These are phyloP conservation scores for Listrodromus nycthemerus DNA, from an alignment of 2,888 invertebrate genomes.

Conservation along the genomic window DNA sequence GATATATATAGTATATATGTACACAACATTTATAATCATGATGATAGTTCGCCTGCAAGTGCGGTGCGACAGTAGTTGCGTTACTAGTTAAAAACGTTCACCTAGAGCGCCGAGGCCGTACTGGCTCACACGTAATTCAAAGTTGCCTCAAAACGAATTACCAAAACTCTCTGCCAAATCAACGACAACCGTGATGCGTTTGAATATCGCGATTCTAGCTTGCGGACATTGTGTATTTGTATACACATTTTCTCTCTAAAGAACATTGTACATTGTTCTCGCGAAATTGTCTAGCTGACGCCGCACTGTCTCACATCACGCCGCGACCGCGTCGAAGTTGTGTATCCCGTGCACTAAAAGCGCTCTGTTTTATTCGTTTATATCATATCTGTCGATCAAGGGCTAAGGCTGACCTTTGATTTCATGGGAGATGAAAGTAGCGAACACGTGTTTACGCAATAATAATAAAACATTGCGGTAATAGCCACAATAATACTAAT, in stretches of 20 bases:
- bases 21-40: conserved; percentile 80
- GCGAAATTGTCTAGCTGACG: not conserved
- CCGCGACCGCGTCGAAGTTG: conserved; percentile 4
- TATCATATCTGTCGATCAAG: conserved; percentile 43
- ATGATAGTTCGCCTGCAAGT: conserved; percentile 73
- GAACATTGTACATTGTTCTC: conserved; percentile 19
- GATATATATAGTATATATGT: conserved; percentile 77
- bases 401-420: conserved; percentile 42
- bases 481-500: conserved; percentile 71
- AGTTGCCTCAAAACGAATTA: conserved; percentile 68
- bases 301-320: not conserved
- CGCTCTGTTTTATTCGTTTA: conserved; percentile 46
- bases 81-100: conserved; percentile 57
- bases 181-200: conserved; percentile 72
- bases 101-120: conserved; percentile 55
- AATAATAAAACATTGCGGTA: conserved; percentile 66
- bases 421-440: conserved; percentile 19
- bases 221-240: conserved; percentile 33
- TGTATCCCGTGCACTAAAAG: conserved; percentile 48
- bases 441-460: conserved; percentile 63
- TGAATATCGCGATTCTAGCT: conserved; percentile 54
- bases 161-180: conserved; percentile 75
- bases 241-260: conserved; percentile 30
- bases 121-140: conserved; percentile 48
- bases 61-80: conserved; percentile 69